phyloP scores from a whole-genome alignment of 2,888 invertebrate genomes.

The Drosophila rubida region DNA sequence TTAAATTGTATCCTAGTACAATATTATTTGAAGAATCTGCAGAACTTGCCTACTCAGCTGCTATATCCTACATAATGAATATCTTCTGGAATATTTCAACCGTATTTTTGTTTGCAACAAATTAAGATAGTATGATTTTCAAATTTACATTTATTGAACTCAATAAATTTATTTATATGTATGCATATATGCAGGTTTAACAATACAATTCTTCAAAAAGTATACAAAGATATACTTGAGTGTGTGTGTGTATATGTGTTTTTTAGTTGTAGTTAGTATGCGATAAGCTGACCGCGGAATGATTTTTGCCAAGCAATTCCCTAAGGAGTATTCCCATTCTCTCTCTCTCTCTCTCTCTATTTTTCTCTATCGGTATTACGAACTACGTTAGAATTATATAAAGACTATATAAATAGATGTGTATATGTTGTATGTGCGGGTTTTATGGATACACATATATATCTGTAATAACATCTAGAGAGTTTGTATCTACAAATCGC shows the following conservation, averaged over 20 bases:
- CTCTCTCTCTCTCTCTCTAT: neutral
- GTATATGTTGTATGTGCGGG: neutral
- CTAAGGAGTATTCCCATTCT: constrained; percentile 1
- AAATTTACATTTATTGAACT: constrained; percentile 31
- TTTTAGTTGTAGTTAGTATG: neutral
- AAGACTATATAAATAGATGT: constrained; percentile 15
- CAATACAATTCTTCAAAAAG: constrained; percentile 33
- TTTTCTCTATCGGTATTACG: neutral
- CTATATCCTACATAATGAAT: too few relatives aligned
- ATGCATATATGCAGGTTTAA: constrained; percentile 6
- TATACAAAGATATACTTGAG: constrained; percentile 19
- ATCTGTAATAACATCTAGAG: neutral
- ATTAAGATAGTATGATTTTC: neutral
- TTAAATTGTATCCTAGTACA: too few relatives aligned
- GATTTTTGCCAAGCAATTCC: constrained; percentile 11
- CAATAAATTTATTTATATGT: constrained; percentile 28
- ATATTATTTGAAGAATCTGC: too few relatives aligned
- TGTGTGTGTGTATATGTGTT: neutral
- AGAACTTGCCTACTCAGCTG: too few relatives aligned
- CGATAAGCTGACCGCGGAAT: constrained; percentile 12
- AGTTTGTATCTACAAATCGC: constrained; percentile 12
- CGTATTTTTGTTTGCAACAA: neutral
- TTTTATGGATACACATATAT: neutral
- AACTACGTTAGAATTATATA: neutral
- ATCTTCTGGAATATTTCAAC: too few relatives aligned